Evolutionary conservation across 2,888 invertebrate species (phyloP).

Genomic region (Phrixothrix hirtus): DNA sequence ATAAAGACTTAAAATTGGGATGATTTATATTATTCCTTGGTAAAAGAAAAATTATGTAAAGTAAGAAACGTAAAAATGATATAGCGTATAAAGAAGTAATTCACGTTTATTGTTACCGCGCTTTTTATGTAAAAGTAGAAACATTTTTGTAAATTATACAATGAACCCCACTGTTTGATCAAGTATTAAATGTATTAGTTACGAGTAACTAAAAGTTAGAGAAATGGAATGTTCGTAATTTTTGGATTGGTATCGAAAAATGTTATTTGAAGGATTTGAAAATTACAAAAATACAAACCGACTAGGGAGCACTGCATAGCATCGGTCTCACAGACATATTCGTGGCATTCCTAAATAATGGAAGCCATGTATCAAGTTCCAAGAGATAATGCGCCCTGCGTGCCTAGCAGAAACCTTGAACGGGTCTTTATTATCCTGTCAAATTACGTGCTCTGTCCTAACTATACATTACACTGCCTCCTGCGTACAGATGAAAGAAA

Average conservation of each 20-base stretch:
- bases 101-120: too few species aligned
- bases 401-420: slow-evolving; percentile 49
- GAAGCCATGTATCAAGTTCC: slow-evolving; percentile 46
- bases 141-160: too few species aligned
- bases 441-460: slow-evolving; percentile 49
- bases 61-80: too few species aligned
- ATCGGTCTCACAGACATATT: slow-evolving; percentile 29
- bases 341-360: slow-evolving; percentile 51
- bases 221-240: too few species aligned
- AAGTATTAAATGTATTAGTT: too few species aligned
- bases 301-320: slow-evolving; percentile 21
- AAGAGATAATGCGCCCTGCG: slow-evolving; percentile 49
- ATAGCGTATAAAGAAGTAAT: too few species aligned
- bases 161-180: too few species aligned
- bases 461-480: slow-evolving; percentile 35
- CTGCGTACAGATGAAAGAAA: slow-evolving; percentile 37
- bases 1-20: too few species aligned
- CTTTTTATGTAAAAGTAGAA: too few species aligned
- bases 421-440: slow-evolving; percentile 53
- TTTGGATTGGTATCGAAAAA: not conserved
- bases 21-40: too few species aligned
- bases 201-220: too few species aligned
- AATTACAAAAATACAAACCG: slow-evolving; percentile 25
- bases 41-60: too few species aligned
- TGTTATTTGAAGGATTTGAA: slow-evolving; percentile 20